Base-by-base conservation (phyloP, 1,140 invertebrate species). In the Drosophila funebris region DNA sequence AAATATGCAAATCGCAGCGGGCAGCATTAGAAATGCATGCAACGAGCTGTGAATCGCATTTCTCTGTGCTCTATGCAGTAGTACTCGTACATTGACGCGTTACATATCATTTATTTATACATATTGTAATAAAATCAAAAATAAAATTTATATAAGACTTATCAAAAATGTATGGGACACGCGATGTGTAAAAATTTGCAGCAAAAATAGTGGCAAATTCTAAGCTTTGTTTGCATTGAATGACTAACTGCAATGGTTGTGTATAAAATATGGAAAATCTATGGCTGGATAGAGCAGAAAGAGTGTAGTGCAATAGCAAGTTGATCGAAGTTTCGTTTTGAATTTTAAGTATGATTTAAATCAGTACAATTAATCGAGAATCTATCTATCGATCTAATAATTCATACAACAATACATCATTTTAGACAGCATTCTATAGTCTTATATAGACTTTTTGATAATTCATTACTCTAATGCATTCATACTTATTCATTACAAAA, bases 121-220 rank as follows among this genome's bases (percentile, higher is more conserved):
- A 58, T 67, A 58, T 67, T 44, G 78, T 82, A 82, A 85, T 85
- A 87, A 85, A 85, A 85, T 85, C 81, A 85, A 85, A 66, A 85
- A 78, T 85, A 72, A 31, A 78, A 77, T 78, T 84, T 67, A 29
- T 50, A 75, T 87, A 53, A 24, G 75, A 75, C 64, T 75, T 75
- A 87, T 85, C 58, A 82, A 85, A 87, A 71, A 87, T 85, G 69
- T 31, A 85, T 68, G 54, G 9, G 31, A 11, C 63, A 31, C 14
- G 27, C 8, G 50, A 71, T 72, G 74, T 57, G 27, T 9, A 54
- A 54, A 71, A 41, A 58, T 69, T 48, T 53, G 13, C 27, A 18
- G 22, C 46, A 37, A 13, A 43, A 56, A 76, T 60, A 73, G 63
- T 77, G 70, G 43, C 18, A 64, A 48, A 66, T 85, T 87, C 81